phyloP scores from a whole-genome alignment of 2,888 invertebrate genomes.

The Calliscelio sp. region DNA sequence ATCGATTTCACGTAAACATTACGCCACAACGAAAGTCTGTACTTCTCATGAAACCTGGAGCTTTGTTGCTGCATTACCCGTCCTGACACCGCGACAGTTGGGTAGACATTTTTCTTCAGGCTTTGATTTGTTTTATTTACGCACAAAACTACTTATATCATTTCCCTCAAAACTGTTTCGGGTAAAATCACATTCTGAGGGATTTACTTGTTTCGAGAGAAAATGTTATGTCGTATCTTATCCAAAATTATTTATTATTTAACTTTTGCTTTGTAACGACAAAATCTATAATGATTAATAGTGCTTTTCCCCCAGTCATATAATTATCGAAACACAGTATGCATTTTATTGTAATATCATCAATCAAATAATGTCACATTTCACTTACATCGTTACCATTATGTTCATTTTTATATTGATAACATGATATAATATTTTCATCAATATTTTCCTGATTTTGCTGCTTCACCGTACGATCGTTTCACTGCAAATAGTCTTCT shows the following conservation, averaged over 20 bases:
- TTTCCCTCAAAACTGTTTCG: slow-evolving; percentile 24
- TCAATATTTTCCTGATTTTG: slow-evolving; percentile 7
- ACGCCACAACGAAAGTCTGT: slow-evolving; percentile 74
- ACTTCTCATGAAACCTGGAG: slow-evolving; percentile 71
- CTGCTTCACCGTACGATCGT: slow-evolving; percentile 3
- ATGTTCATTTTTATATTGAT: slow-evolving; percentile 25
- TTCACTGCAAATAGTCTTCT: not conserved
- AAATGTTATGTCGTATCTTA: too few species aligned
- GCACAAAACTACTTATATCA: slow-evolving; percentile 25
- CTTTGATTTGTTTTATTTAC: slow-evolving; percentile 42
- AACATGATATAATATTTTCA: slow-evolving; percentile 16
- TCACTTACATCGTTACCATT: slow-evolving; percentile 7
- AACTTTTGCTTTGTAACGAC: too few species aligned
- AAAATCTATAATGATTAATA: not conserved
- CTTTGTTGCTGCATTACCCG: slow-evolving; percentile 60
- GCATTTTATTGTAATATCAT: slow-evolving; percentile 2
- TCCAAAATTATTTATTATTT: too few species aligned
- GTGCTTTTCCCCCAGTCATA: not conserved
- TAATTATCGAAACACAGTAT: slow-evolving; percentile 11
- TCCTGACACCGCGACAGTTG: slow-evolving; percentile 33
- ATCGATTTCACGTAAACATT: slow-evolving; percentile 84
- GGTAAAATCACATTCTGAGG: not conserved
- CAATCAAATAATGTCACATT: slow-evolving; percentile 1
- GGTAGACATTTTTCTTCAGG: slow-evolving; percentile 26
- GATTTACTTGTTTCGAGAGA: not conserved